Percentiles rank a stretch among this genome's conserved stretches.
These are phyloP conservation scores for Fringilla coelebs DNA, from an alignment of 2,797 vertebrate genomes.

Conservation along the genomic window DNA sequence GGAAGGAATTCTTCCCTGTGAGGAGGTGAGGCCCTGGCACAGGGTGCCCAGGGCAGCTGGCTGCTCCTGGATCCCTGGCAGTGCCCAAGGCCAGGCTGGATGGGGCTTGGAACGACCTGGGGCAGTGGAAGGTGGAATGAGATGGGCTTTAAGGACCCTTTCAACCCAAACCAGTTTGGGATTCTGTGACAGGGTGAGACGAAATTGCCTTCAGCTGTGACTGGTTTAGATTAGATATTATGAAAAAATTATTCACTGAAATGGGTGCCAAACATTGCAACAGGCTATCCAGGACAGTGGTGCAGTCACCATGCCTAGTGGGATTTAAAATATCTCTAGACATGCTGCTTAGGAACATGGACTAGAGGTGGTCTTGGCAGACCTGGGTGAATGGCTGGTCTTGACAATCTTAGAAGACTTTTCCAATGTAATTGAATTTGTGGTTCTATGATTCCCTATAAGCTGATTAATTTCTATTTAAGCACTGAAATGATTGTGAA, in stretches of 20 bases:
- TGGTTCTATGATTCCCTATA: neutral
- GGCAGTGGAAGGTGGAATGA: fast-evolving
- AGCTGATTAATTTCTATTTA: neutral
- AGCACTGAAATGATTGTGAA: neutral
- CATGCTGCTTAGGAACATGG: neutral
- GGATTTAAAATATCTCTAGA: fast-evolving
- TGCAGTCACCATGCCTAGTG: neutral
- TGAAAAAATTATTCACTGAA: neutral
- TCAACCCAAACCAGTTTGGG: neutral
- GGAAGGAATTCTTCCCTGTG: too few relatives aligned
- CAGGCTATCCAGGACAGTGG: neutral
- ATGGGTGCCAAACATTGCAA: neutral
- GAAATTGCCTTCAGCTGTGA: neutral
- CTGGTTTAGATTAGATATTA: neutral
- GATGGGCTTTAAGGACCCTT: neutral
- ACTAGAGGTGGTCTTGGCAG: neutral
- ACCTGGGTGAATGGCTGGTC: neutral
- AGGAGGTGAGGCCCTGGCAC: neutral
- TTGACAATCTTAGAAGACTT: neutral
- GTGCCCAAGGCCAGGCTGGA: neutral
- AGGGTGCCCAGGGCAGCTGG: neutral
- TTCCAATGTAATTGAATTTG: neutral
- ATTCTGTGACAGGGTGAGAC: neutral
- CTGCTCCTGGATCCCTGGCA: neutral
- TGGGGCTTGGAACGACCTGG: neutral